A percentile compares a stretch with the other conserved stretches of the same genome.
Conservation (phyloP, 2,113 vertebrate genomes). For the Entomyzon cyanotis region DNA sequence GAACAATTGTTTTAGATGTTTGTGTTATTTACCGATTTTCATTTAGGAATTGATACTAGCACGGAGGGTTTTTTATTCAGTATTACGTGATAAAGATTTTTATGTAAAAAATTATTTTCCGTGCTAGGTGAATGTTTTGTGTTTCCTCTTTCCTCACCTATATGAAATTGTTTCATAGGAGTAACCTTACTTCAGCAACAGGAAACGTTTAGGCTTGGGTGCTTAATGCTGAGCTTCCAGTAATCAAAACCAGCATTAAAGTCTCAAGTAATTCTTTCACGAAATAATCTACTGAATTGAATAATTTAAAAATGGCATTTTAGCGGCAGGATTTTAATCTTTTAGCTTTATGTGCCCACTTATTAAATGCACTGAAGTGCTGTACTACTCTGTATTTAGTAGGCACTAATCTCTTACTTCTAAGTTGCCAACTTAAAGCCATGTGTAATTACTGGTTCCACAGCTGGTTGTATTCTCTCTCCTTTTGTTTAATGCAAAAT, state of each 20-base stretch:
- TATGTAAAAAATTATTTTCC: slow-evolving; percentile 21
- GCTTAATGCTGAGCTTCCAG: slow-evolving; percentile 43
- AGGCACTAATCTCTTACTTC: not conserved
- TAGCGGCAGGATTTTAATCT: not conserved
- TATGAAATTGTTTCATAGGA: not conserved
- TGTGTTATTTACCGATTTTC: slow-evolving; percentile 55
- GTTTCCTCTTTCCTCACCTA: slow-evolving; percentile 21
- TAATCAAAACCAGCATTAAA: slow-evolving; percentile 20
- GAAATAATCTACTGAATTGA: not conserved
- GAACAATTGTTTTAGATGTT: slow-evolving; percentile 61
- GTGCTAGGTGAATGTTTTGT: slow-evolving; percentile 28
- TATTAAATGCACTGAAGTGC: not conserved
- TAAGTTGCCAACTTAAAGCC: not conserved
- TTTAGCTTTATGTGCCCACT: not conserved
- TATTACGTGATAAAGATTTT: slow-evolving; percentile 3
- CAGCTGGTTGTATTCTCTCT: not conserved
- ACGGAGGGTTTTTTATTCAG: slow-evolving; percentile 7
- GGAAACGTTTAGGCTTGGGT: not conserved
- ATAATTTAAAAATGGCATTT: not conserved
- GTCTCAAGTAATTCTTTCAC: not conserved
- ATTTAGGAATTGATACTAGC: slow-evolving; percentile 38
- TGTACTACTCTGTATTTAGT: not conserved
- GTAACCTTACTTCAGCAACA: slow-evolving; percentile 27
- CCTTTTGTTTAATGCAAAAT: not conserved
- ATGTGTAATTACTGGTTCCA: not conserved